A percentile compares a stretch with the other conserved stretches of the same genome.
Conservation (phyloP, 2,797 vertebrate species). For the Clarias fuscus region DNA sequence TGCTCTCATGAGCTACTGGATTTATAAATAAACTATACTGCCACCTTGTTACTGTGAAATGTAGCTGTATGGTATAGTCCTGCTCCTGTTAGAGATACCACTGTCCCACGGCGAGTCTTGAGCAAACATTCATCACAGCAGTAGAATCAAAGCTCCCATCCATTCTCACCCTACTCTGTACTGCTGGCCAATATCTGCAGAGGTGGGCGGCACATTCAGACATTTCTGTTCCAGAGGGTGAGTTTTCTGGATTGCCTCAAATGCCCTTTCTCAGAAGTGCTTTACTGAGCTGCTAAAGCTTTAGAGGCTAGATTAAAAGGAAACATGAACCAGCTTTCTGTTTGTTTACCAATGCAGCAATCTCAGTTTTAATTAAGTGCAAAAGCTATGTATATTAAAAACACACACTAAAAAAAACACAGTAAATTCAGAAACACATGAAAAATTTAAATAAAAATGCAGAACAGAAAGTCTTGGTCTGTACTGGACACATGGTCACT, state of each 20-base stretch:
- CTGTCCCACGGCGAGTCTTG: constrained; percentile 15
- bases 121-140: constrained; percentile 16
- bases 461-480: neutral
- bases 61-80: neutral
- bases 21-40: neutral
- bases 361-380: neutral
- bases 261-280: constrained; percentile 13
- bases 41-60: neutral
- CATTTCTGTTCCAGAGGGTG: constrained; percentile 13
- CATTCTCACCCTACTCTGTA: constrained; percentile 17
- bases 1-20: neutral
- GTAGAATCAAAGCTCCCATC: constrained; percentile 18
- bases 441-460: neutral
- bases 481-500: neutral
- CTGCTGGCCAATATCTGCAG: constrained; percentile 8
- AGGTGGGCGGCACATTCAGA: constrained; percentile 16
- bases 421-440: neutral
- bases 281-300: constrained; percentile 6
- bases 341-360: neutral
- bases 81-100: constrained; percentile 9
- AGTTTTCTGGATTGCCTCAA: constrained; percentile 18
- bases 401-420: neutral
- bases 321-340: neutral
- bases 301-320: constrained; percentile 11
- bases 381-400: neutral